phyloP scores from a whole-genome alignment of 2,888 invertebrate species.

The Thymelicus acteon region DNA sequence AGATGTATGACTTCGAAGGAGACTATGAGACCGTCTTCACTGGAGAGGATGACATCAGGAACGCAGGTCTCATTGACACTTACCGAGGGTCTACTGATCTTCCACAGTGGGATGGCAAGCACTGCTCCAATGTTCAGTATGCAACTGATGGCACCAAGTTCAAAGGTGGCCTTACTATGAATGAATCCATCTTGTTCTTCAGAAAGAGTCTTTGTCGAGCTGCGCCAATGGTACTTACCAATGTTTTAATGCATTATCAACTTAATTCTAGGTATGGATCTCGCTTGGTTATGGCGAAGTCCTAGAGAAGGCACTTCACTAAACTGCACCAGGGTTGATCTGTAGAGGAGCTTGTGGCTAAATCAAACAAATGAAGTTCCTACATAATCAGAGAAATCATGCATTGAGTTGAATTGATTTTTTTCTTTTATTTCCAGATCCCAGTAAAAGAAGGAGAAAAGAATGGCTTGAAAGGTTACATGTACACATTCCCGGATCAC shows the following conservation, averaged over 20 bases:
- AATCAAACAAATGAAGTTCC: too few relatives aligned
- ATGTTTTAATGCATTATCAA: background rate
- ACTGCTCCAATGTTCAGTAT: slow-evolving; percentile 90
- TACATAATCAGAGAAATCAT: too few relatives aligned
- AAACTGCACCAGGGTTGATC: too few relatives aligned
- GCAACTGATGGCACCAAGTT: slow-evolving; percentile 95
- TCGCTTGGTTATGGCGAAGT: too few relatives aligned
- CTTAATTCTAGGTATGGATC: background rate
- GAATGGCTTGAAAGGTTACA: slow-evolving; percentile 87
- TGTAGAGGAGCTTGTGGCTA: too few relatives aligned
- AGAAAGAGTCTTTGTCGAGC: slow-evolving; percentile 94
- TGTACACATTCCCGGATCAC: slow-evolving; percentile 91
- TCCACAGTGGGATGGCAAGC: slow-evolving; percentile 90
- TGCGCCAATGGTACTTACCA: slow-evolving; percentile 88
- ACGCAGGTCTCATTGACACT: slow-evolving; percentile 90
- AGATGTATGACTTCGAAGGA: slow-evolving; percentile 94
- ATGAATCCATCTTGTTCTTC: slow-evolving; percentile 90
- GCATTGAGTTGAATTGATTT: too few relatives aligned
- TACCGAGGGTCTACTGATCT: slow-evolving; percentile 89
- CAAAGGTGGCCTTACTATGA: slow-evolving; percentile 87
- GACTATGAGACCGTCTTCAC: slow-evolving; percentile 92
- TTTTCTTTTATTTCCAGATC: slow-evolving; percentile 68
- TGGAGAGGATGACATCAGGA: slow-evolving; percentile 85
- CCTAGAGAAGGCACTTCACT: too few relatives aligned
- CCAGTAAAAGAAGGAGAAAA: slow-evolving; percentile 85